Evolutionary conservation across 2,888 invertebrate species (phyloP).

Genomic region (Cepaea hortensis): DNA sequence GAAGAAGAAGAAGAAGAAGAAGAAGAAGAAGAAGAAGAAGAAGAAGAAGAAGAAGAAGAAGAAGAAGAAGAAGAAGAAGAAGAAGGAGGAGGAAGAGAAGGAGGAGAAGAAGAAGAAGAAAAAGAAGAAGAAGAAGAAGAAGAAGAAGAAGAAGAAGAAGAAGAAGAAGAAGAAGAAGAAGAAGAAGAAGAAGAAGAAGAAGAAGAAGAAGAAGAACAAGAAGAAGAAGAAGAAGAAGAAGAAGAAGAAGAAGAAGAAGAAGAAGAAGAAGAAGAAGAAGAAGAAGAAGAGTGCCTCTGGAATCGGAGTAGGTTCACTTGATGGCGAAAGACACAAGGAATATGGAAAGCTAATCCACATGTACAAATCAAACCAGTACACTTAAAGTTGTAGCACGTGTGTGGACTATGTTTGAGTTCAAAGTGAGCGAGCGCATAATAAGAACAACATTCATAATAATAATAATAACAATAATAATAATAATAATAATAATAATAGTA

Average conservation of each 20-base stretch:
- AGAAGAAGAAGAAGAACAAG: background rate
- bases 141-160: background rate
- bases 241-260: background rate
- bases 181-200: background rate
- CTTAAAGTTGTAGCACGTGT: no score
- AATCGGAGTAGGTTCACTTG: no score
- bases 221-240: background rate
- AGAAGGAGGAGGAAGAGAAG: background rate
- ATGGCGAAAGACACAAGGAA: no score
- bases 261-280: conserved; percentile 2
- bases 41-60: conserved; percentile 11
- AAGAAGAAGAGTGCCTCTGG: background rate
- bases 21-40: background rate
- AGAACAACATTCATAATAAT: no score
- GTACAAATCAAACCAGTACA: no score
- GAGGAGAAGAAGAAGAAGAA: background rate
- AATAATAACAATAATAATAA: no score
- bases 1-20: background rate
- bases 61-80: conserved; percentile 14
- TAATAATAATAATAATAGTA: no score
- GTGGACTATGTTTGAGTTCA: no score
- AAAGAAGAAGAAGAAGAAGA: background rate
- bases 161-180: background rate
- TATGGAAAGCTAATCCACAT: no score
- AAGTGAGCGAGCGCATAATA: no score